These are phyloP conservation scores for Tragelaphus scriptus DNA, from an alignment of 2,113 vertebrate species.

Conservation along the genomic window DNA sequence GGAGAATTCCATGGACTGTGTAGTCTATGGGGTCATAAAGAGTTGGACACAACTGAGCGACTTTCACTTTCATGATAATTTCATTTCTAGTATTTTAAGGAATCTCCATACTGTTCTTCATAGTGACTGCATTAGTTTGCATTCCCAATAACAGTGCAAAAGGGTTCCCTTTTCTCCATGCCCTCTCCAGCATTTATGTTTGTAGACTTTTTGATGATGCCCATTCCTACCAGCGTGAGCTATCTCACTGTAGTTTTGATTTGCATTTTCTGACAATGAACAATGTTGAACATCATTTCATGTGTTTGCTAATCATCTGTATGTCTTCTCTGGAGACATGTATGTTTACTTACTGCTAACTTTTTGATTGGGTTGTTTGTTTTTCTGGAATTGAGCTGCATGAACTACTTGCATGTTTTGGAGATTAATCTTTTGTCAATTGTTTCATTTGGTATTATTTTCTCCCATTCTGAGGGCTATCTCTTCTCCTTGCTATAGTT, in stretches of 20 bases:
- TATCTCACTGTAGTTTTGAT: neutral
- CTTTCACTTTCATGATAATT: neutral
- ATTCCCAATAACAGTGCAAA: neutral
- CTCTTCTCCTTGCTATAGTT: neutral
- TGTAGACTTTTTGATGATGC: neutral
- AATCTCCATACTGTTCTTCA: neutral
- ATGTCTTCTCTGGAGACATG: neutral
- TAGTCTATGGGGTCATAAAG: neutral
- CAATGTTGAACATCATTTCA: neutral
- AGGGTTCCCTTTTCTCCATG: neutral
- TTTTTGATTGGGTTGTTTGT: neutral
- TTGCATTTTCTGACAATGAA: neutral
- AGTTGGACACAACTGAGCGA: accelerated
- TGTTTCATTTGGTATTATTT: neutral
- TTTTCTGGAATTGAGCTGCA: neutral
- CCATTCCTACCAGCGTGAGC: neutral
- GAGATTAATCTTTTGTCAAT: neutral
- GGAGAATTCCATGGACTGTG: neutral
- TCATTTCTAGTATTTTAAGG: neutral
- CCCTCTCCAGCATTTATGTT: neutral
- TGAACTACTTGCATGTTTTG: neutral
- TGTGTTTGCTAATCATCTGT: neutral
- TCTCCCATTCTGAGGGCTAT: neutral
- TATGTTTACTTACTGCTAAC: neutral
- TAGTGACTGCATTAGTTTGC: neutral